phyloP scores from a whole-genome alignment of 1,140 invertebrate species.

The Mercenaria mercenaria region DNA sequence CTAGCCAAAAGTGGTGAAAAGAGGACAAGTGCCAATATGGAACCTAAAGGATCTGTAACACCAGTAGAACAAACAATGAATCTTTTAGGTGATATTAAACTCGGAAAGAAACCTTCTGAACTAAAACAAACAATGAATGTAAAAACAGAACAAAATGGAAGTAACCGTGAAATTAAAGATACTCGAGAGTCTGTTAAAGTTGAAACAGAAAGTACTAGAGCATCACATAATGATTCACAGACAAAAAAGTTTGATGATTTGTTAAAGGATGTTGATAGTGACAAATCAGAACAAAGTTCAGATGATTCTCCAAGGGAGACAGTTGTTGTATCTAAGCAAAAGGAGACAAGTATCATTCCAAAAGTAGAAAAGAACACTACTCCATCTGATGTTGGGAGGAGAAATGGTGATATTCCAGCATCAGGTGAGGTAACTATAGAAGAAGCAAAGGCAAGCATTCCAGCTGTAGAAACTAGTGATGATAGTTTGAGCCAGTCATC shows the following conservation, averaged over 20 bases:
- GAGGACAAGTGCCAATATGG: constrained; percentile 3
- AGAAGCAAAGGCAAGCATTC: background rate
- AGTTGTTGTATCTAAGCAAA: background rate
- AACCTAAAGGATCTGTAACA: background rate
- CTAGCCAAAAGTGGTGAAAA: constrained; percentile 34
- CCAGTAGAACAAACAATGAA: constrained; percentile 13
- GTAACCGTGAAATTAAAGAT: background rate
- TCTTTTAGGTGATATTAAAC: constrained; percentile 55
- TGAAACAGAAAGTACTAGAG: background rate
- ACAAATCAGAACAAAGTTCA: constrained; percentile 18
- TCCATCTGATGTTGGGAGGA: background rate
- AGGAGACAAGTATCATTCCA: background rate
- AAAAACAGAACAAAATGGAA: background rate
- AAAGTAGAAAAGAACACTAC: background rate
- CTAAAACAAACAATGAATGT: background rate
- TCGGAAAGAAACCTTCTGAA: constrained; percentile 54
- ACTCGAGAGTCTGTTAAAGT: background rate
- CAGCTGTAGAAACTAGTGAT: constrained; percentile 35
- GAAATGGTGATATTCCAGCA: background rate
- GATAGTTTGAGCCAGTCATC: constrained; percentile 49
- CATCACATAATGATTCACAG: background rate
- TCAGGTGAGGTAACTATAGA: constrained; percentile 29
- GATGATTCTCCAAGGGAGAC: constrained; percentile 3
- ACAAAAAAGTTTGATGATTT: constrained; percentile 44
- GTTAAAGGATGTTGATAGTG: constrained; percentile 40